These are phyloP conservation scores for Pimpla rufipes DNA, from an alignment of 2,888 invertebrate genomes.

Conservation along the genomic window DNA sequence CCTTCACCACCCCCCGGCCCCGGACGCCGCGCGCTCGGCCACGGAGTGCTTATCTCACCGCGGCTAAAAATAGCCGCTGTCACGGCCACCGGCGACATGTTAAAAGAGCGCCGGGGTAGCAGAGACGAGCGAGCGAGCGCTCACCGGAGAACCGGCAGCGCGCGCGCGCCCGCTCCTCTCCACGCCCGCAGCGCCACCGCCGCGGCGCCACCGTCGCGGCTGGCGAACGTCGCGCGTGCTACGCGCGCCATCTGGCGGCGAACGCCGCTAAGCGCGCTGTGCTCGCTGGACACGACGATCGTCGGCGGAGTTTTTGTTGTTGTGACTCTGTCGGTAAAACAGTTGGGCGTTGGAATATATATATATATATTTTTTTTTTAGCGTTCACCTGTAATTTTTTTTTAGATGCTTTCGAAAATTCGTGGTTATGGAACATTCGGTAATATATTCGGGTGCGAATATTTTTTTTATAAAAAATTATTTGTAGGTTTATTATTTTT, in stretches of 20 bases:
- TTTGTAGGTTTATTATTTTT: neutral
- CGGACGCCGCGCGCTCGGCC: slow-evolving; percentile 63
- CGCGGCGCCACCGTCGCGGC: neutral
- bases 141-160: slow-evolving; percentile 9
- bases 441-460: too few relatives aligned
- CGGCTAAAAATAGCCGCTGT: slow-evolving; percentile 84
- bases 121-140: neutral
- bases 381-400: neutral
- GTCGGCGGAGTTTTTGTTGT: neutral
- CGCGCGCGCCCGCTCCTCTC: neutral
- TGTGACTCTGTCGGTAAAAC: neutral
- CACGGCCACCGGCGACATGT: slow-evolving; percentile 85
- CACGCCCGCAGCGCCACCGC: neutral
- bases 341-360: neutral
- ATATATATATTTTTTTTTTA: neutral
- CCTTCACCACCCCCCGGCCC: slow-evolving; percentile 35
- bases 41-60: slow-evolving; percentile 83
- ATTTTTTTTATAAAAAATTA: neutral
- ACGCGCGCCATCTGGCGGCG: neutral
- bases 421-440: too few relatives aligned
- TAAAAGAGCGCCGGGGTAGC: slow-evolving; percentile 62
- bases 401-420: neutral
- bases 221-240: neutral
- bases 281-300: neutral
- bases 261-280: neutral